These are phyloP conservation scores for Rachycentron canadum DNA, from an alignment of 2,797 vertebrate species.

Conservation along the genomic window DNA sequence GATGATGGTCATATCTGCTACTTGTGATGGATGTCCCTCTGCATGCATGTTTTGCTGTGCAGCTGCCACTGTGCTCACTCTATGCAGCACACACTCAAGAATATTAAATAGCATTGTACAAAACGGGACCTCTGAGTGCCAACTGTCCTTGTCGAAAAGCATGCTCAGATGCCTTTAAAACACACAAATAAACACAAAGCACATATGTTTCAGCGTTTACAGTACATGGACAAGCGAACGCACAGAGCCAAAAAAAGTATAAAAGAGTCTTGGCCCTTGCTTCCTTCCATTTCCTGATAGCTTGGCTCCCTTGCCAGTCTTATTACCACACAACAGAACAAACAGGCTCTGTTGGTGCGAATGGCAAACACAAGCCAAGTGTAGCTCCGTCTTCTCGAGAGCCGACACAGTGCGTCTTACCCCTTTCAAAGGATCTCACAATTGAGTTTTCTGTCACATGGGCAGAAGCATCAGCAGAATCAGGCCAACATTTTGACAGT, in stretches of 20 bases:
- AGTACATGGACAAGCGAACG: neutral
- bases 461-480: conserved; percentile 43
- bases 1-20: conserved; percentile 56
- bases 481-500: conserved; percentile 46
- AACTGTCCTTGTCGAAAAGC: conserved; percentile 37
- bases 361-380: conserved; percentile 48
- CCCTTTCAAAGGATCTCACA: conserved; percentile 48
- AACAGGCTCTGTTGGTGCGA: conserved; percentile 61
- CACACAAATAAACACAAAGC: conserved; percentile 37
- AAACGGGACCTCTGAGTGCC: conserved; percentile 47
- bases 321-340: conserved; percentile 62
- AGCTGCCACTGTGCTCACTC: conserved; percentile 41
- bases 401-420: neutral
- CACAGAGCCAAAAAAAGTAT: conserved; percentile 20
- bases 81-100: conserved; percentile 29
- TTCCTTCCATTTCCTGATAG: conserved; percentile 56
- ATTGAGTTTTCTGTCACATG: conserved; percentile 18
- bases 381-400: conserved; percentile 28
- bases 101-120: conserved; percentile 30
- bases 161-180: conserved; percentile 45
- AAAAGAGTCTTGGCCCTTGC: conserved; percentile 42
- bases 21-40: conserved; percentile 48
- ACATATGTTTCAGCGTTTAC: conserved; percentile 28
- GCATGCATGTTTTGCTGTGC: conserved; percentile 35
- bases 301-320: conserved; percentile 36